phyloP scores from a whole-genome alignment of 2,113 vertebrate species.

The Chaetodon auriga region DNA sequence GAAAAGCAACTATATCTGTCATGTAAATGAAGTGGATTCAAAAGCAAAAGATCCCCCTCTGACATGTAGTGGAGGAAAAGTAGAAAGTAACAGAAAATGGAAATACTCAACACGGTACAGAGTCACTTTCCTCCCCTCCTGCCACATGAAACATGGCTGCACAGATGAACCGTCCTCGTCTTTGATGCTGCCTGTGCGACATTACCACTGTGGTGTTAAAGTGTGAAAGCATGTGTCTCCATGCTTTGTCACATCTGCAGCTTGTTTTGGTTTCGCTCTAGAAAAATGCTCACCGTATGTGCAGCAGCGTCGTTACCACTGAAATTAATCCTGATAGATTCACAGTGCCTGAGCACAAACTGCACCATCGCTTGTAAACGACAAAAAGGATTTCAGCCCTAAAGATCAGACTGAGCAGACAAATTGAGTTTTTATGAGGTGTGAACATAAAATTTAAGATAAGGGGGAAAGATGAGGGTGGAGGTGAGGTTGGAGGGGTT shows the following conservation, averaged over 20 bases:
- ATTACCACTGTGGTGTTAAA: neutral
- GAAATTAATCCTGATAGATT: slow-evolving; percentile 20
- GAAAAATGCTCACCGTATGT: neutral
- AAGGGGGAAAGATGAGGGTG: neutral
- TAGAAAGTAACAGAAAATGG: neutral
- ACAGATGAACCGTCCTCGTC: neutral
- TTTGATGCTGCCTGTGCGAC: neutral
- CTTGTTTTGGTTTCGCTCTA: slow-evolving; percentile 6
- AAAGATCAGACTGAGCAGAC: slow-evolving; percentile 9
- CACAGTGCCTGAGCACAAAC: neutral
- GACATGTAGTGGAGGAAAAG: neutral
- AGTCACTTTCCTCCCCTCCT: neutral
- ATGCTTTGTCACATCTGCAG: slow-evolving; percentile 28
- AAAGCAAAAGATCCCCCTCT: neutral
- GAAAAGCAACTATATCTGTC: too few species aligned
- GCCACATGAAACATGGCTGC: neutral
- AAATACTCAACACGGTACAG: neutral
- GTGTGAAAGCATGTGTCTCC: slow-evolving; percentile 6
- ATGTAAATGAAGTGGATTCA: too few species aligned
- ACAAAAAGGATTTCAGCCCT: slow-evolving; percentile 18
- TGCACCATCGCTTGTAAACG: slow-evolving; percentile 41
- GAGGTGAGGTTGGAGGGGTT: neutral
- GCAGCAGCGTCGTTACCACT: neutral
- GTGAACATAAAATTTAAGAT: slow-evolving; percentile 57
- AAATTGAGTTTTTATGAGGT: slow-evolving; percentile 61